phyloP scores from a whole-genome alignment of 2,113 vertebrate species.

The Spilogale gracilis region DNA sequence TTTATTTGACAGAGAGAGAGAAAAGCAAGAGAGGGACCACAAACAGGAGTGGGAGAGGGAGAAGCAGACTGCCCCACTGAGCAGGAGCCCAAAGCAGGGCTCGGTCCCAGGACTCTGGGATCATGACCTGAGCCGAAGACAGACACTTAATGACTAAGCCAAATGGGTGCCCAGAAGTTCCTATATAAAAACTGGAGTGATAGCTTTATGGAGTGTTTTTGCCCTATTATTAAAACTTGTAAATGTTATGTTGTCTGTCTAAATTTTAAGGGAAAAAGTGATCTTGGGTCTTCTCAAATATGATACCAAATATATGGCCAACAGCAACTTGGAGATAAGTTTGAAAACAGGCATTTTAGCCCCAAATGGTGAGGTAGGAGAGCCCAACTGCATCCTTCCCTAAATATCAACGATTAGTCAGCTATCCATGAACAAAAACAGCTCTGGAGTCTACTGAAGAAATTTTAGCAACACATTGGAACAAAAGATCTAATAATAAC shows the following conservation, averaged over 20 bases:
- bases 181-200: background rate
- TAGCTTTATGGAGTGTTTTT: background rate
- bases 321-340: background rate
- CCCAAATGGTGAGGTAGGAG: background rate
- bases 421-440: background rate
- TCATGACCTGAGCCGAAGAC: no score
- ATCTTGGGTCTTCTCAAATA: background rate
- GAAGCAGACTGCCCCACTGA: no score
- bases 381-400: background rate
- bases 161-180: no score
- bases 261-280: background rate
- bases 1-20: no score
- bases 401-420: background rate
- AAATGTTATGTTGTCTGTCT: background rate
- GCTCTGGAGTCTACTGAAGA: background rate
- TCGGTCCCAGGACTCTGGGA: no score
- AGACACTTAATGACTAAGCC: no score
- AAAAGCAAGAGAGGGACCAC: no score
- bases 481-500: background rate
- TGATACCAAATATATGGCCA: slow-evolving; percentile 27
- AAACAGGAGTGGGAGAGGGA: no score
- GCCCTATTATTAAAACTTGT: background rate
- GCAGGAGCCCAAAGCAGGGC: no score
- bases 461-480: background rate
- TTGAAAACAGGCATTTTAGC: background rate